Base-by-base conservation (phyloP, 1,140 invertebrate species). In the Battus philenor region DNA sequence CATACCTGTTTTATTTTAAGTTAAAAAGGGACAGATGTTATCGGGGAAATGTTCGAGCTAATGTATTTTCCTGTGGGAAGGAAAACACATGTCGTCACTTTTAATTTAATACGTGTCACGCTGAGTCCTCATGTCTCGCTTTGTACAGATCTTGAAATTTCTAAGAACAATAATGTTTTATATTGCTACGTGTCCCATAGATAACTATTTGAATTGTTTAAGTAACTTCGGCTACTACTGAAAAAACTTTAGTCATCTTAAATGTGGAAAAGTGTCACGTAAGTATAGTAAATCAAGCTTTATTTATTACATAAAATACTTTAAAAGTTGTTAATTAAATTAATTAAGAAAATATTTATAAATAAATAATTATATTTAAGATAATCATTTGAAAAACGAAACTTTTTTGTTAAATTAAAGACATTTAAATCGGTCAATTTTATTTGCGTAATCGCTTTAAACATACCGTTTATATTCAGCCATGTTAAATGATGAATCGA, bases 61-160 rank as follows among this genome's bases (percentile, higher is more conserved):
- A 82, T 85, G 68, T 85, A 75, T 79, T 85, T 85, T 85, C 78
- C 77, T 82, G 73, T 81, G 78, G 78, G 78, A 81, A 82, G 70
- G 68, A 85, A 82, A 85, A 85, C 81, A 85, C 77, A 81, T 85
- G 81, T 85, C 61, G 73, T 74, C 76, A 71, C 73, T 82, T 82
- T 85, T 81, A 82, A 83, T 81, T 81, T 85, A 81, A 85, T 85
- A 77, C 71, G 65, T 62, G 66, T 76, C 81, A 82, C 54, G 81
- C 81, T 82, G 81, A 38, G 81, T 56, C 56, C 51, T 56, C 63
- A 58, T 81, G 71, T 76, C 51, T 44, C 53, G 58, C 52, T 70
- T 47, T 54, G 31, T 45, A 48, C 50, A 36, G n/a, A n/a, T n/a
- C 45, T 44, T 16, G 10, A 15, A 17, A n/a, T n/a, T 45, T 33